Percentiles rank a stretch among this genome's conserved stretches.
Evolutionary conservation across 1,140 invertebrate genomes (phyloP).

Genomic region (Bombus pyrosoma): DNA sequence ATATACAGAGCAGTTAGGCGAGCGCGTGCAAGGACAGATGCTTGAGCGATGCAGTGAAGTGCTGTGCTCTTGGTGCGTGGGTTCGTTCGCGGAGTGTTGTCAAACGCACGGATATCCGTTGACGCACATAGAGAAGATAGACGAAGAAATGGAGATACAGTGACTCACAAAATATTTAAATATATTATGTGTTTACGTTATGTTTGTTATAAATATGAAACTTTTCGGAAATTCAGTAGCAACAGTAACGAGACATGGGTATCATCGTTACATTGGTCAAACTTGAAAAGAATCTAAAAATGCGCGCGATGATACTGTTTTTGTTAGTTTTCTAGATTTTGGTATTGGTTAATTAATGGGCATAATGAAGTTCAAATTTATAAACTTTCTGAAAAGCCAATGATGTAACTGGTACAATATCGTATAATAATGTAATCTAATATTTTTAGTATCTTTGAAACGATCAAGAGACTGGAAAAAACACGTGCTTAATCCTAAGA

Average conservation of each 20-base stretch:
- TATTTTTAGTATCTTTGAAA: no score
- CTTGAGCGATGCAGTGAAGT: conserved; percentile 80
- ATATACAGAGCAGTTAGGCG: conserved; percentile 76
- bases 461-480: no score
- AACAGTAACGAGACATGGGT: no score
- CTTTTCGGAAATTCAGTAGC: neutral
- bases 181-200: neutral
- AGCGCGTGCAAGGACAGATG: conserved; percentile 80
- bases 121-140: conserved; percentile 46
- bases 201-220: neutral
- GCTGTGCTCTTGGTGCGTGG: conserved; percentile 78
- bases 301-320: neutral
- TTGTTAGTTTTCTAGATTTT: no score
- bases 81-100: conserved; percentile 64
- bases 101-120: conserved; percentile 55
- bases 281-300: neutral
- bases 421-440: no score
- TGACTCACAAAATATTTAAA: neutral
- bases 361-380: no score
- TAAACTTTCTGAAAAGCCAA: no score
- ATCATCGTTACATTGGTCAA: no score
- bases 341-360: neutral
- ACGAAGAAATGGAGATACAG: neutral
- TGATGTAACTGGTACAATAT: no score
- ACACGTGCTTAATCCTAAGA: no score